Evolutionary conservation across 2,888 invertebrate genomes (phyloP), one percentile per base, ranked within the genome.

Genomic region (Cistogaster globosa): DNA sequence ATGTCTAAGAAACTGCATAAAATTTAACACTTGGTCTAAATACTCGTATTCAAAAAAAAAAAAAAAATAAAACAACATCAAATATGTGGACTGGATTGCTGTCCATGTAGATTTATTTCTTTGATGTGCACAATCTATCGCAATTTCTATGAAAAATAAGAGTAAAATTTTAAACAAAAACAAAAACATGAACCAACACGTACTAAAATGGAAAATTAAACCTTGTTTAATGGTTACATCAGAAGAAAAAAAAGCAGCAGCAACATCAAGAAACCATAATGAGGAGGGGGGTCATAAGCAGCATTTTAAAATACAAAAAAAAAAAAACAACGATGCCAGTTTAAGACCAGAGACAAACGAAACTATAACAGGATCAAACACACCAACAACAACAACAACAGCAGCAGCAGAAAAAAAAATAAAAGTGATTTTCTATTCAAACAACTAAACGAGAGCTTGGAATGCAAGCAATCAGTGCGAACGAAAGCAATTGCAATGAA

Each of bases 191-290:
- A 68, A 36, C 45, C 75, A 75, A 82, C 76, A 71, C 63, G 89
- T 90, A 90, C 90, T 91, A 89, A 90, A 90, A 90, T 90, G 91
- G 91, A 91, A 91, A 90, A 90, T 91, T 91, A 90, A 91, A 90
- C 90, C 89, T 89, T 89, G 91, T 85, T 84, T 82, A 82, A 85
- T 85, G 82, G 85, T 90, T 90, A 90, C 91, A 91, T 90, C 91
- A 90, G 91, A 89, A 87, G 83, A 63, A 82, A 80, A n/a, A 65
- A 75, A 65, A 65, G 14, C 62, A 69, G 16, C 75, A 60, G 18
- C 78, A 62, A 32, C 55, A 63, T 69, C 48, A 63, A 71, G 63
- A 57, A 76, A 82, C 58, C 76, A 69, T 55, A 63, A 38, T 32
- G 32, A 18, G 51, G 16, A 45, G 42, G 20, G 32, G 51, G 38